Percentiles rank a stretch among this genome's conserved stretches.
These are phyloP conservation scores for Eustalomyia histrio DNA, from an alignment of 2,888 invertebrate genomes.

Conservation along the genomic window DNA sequence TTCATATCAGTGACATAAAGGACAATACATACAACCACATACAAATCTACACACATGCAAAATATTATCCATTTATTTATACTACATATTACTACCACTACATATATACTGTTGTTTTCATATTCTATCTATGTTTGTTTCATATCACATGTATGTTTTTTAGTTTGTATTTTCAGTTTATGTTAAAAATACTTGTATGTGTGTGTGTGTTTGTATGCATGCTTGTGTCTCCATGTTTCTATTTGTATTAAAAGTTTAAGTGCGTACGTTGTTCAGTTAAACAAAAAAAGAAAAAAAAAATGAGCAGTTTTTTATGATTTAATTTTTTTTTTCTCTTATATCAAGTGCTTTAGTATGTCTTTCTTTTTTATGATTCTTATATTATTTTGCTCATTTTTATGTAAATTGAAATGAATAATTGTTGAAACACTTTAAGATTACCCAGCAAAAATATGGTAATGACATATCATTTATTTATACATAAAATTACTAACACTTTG, in stretches of 20 bases:
- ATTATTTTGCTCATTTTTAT: background rate
- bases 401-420: conserved; percentile 51
- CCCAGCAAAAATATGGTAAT: too few relatives aligned
- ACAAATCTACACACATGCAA: too few relatives aligned
- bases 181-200: background rate
- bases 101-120: conserved; percentile 5
- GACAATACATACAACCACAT: conserved; percentile 16
- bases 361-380: conserved; percentile 9
- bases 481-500: too few relatives aligned
- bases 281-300: conserved; percentile 5
- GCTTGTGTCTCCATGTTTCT: background rate
- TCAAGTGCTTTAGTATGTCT: conserved; percentile 38
- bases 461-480: too few relatives aligned
- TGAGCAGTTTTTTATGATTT: conserved; percentile 45
- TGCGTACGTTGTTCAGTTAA: conserved; percentile 36
- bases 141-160: background rate
- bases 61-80: conserved; percentile 4
- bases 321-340: conserved; percentile 20
- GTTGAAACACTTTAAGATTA: conserved; percentile 46
- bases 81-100: conserved; percentile 1
- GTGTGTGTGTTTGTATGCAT: conserved; percentile 3
- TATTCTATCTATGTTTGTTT: conserved; percentile 6
- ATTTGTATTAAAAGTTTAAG: conserved; percentile 42
- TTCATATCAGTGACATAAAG: conserved; percentile 31
- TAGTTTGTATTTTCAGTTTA: background rate